phyloP scores from a whole-genome alignment of 2,888 invertebrate genomes.

The Branchipolynoe longqiensis region DNA sequence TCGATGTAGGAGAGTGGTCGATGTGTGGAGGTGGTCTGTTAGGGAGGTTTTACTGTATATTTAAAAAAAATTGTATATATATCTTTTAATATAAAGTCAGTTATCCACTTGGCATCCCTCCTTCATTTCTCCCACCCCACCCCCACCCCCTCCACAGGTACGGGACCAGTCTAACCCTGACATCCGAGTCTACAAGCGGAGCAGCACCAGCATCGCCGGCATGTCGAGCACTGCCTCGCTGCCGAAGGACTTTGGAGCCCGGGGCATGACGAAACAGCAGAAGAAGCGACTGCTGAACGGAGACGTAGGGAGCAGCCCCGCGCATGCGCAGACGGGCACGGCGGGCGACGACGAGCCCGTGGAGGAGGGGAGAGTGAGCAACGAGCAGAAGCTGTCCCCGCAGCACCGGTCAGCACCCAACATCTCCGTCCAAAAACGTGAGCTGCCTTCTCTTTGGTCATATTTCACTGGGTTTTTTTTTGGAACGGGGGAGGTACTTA shows the following conservation, averaged over 20 bases:
- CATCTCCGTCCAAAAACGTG: constrained; percentile 42
- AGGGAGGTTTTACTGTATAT: too few relatives aligned
- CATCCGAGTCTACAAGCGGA: constrained; percentile 60
- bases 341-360: not conserved
- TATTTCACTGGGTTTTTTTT: too few relatives aligned
- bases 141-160: too few relatives aligned
- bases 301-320: constrained; percentile 34
- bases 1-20: too few relatives aligned
- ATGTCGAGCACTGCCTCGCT: constrained; percentile 53
- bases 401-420: constrained; percentile 49
- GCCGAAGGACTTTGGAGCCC: constrained; percentile 24
- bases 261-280: constrained; percentile 18
- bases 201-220: constrained; percentile 53
- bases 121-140: too few relatives aligned
- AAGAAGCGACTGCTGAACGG: constrained; percentile 34
- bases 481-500: too few relatives aligned
- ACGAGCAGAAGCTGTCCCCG: constrained; percentile 48
- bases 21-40: too few relatives aligned
- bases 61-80: too few relatives aligned
- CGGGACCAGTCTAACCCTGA: constrained; percentile 60
- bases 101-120: too few relatives aligned
- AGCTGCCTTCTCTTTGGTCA: not conserved
- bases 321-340: not conserved
- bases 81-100: too few relatives aligned
- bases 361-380: not conserved